Base-by-base conservation (phyloP, 2,888 invertebrate genomes). In the Cephonodes hylas region DNA sequence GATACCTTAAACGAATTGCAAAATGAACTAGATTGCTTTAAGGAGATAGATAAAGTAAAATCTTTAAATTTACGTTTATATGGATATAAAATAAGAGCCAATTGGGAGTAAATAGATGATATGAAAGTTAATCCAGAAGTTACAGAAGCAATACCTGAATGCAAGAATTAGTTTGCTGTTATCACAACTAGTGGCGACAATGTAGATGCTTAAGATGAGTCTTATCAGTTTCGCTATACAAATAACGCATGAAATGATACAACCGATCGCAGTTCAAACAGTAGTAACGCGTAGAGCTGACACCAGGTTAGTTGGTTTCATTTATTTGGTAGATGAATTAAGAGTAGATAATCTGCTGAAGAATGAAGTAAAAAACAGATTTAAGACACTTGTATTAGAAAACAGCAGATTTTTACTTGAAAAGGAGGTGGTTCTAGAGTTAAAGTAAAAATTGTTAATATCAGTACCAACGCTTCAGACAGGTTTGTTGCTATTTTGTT, bases 151-250 rank as follows among this genome's bases (percentile, higher is more conserved):
- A 10, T 1, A 25, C 15, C 38, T 25, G n/a, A 48, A 48, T 7
- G 48, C 8, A 22, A 1, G 13, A n/a, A 8, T n/a, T 25, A 48
- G 27, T 53, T 27, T 31, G 18, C 13, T 46, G 3, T 71, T 77
- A 80, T 79, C 81, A 63, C 5, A 23, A 31, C 62, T 62, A 66
- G 45, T 67, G 59, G 59, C 69, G 86, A 85, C 86, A 84, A 84
- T 71, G 70, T 62, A 70, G 38, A 76, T 72, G 82, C 82, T 84
- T 75, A 74, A 89, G 90, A 89, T 88, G 86, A 71, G 63, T 66
- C 69, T 86, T 89, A 90, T 89, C 89, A 77, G 69, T 64, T 46
- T 53, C 38, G 62, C 66, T 67, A 64, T 66, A 64, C 64, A 62
- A 70, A 67, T 70, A 65, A 73, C 72, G 69, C 65, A 68, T 73